Conservation (phyloP, 2,113 vertebrate genomes). For the Rhinopomastus cyanomelas region DNA sequence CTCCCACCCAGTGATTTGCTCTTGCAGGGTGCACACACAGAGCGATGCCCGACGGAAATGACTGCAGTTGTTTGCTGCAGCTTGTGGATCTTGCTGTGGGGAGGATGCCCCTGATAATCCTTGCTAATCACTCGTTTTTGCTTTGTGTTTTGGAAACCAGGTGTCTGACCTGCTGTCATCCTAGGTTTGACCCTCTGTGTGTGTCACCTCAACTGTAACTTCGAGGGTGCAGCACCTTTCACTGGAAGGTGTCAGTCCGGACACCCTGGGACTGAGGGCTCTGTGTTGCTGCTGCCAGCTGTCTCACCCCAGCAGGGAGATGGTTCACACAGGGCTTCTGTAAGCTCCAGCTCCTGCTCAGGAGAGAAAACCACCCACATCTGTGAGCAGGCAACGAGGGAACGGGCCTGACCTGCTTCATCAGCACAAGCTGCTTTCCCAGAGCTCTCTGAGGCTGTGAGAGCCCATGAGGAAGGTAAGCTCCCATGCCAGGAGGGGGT, state of each 20-base stretch:
- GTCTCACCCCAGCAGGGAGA: background rate
- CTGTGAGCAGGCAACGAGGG: background rate
- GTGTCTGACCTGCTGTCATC: background rate
- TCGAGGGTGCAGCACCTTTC: background rate
- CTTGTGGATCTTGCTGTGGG: background rate
- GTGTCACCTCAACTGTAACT: background rate
- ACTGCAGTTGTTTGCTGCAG: background rate
- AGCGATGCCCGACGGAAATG: background rate
- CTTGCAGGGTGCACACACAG: constrained; percentile 21
- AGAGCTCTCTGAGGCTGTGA: background rate
- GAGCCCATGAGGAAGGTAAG: background rate
- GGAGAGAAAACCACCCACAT: constrained; percentile 9
- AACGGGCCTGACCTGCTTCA: background rate
- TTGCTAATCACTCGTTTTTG: background rate
- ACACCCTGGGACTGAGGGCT: background rate
- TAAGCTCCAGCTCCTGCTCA: background rate
- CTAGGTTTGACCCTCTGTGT: background rate
- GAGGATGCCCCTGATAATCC: background rate
- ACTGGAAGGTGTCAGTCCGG: background rate
- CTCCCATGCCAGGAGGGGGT: fast-evolving
- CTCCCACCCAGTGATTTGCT: constrained; percentile 44
- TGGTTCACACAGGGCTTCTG: background rate
- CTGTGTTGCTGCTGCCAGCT: background rate
- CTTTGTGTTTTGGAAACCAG: background rate
- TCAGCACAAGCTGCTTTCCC: background rate